Conservation (phyloP, 2,113 vertebrate species). For the Phylloscopus trochilus region DNA sequence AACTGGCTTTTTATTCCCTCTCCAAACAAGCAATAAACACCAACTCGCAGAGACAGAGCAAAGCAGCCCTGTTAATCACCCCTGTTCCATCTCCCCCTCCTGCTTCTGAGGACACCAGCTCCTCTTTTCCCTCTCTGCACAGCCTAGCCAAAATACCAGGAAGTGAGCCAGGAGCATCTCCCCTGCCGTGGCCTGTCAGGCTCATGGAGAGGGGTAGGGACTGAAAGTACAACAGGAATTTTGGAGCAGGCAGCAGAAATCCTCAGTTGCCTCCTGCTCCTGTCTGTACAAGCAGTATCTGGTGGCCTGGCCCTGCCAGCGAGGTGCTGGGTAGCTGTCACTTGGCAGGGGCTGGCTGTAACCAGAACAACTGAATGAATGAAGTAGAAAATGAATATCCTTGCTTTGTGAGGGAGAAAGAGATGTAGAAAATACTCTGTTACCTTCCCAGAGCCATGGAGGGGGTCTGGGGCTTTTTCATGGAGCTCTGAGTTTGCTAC, state of each 20-base stretch:
- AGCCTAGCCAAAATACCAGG: not conserved
- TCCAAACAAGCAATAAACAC: not conserved
- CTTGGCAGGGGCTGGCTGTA: not conserved
- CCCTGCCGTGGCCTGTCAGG: not conserved
- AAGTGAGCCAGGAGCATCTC: not conserved
- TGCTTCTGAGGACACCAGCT: not conserved
- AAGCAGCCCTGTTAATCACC: not conserved
- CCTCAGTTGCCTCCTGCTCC: not conserved
- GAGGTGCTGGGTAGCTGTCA: not conserved
- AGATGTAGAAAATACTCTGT: fast-evolving
- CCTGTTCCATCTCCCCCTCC: not conserved
- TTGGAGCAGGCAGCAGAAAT: not conserved
- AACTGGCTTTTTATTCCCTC: not conserved
- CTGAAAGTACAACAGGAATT: not conserved
- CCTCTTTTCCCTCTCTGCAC: not conserved
- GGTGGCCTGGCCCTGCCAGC: not conserved
- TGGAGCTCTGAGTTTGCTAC: not conserved
- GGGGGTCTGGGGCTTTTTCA: not conserved
- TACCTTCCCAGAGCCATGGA: not conserved
- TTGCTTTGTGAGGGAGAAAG: not conserved
- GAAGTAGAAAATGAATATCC: not conserved
- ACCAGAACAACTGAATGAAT: not conserved
- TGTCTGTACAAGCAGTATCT: not conserved
- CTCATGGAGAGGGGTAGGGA: not conserved
- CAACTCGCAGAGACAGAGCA: not conserved